Conservation (phyloP, 2,888 invertebrate genomes). For the Diarsia rubi region DNA sequence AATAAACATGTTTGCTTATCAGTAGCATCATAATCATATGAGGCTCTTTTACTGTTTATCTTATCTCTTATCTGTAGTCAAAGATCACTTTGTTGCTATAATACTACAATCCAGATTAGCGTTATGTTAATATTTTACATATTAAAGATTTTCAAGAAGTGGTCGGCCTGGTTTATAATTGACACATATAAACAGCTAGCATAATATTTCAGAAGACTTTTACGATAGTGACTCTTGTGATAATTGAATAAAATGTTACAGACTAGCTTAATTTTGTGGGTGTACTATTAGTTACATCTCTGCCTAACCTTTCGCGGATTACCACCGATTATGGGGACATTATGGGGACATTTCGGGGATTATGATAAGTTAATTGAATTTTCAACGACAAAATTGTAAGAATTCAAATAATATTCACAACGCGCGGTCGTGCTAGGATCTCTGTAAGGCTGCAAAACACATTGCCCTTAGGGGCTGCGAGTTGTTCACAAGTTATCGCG, state of each 20-base stretch:
- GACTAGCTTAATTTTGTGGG: neutral
- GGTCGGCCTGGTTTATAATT: constrained; percentile 10
- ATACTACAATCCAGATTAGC: constrained; percentile 28
- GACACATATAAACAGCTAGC: neutral
- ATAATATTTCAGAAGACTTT: neutral
- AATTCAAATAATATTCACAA: neutral
- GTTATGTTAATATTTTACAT: constrained; percentile 20
- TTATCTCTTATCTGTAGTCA: constrained; percentile 35
- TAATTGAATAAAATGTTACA: neutral
- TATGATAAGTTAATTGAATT: neutral
- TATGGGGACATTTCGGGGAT: too few species aligned
- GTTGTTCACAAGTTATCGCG: too few species aligned
- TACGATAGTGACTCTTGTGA: too few species aligned
- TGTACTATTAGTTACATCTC: too few species aligned
- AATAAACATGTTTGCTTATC: constrained; percentile 15
- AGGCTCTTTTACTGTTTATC: constrained; percentile 6
- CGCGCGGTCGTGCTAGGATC: neutral
- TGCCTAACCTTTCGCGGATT: too few species aligned
- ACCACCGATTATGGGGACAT: too few species aligned
- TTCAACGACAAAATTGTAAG: neutral
- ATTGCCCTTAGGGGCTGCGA: too few species aligned
- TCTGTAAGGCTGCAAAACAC: neutral
- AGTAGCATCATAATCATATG: neutral
- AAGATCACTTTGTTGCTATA: constrained; percentile 33
- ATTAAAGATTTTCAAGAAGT: neutral